These are phyloP conservation scores for Pituophis catenifer DNA, from an alignment of 2,113 vertebrate species.

Conservation along the genomic window DNA sequence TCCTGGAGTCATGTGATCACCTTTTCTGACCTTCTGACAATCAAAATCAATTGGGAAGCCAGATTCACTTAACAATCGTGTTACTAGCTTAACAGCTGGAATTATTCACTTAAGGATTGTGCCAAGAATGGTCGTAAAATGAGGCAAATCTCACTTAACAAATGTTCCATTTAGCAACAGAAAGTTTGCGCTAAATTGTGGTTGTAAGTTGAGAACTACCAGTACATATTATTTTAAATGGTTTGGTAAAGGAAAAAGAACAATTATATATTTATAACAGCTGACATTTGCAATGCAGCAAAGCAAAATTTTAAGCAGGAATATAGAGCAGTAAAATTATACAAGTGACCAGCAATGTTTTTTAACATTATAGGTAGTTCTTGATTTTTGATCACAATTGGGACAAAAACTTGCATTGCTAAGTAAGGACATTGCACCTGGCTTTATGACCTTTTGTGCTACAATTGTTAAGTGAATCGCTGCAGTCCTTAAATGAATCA, in stretches of 20 bases:
- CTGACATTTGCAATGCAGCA: not conserved
- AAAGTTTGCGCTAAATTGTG: too few relatives aligned
- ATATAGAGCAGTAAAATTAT: not conserved
- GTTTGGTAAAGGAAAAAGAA: not conserved
- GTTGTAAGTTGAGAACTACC: too few relatives aligned
- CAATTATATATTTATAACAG: not conserved
- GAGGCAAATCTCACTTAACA: too few relatives aligned
- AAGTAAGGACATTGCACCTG: not conserved
- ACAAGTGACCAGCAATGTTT: not conserved
- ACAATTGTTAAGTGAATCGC: not conserved
- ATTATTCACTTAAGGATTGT: too few relatives aligned
- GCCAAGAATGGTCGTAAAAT: too few relatives aligned
- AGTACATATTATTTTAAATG: not conserved
- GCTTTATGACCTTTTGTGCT: not conserved
- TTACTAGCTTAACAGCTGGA: too few relatives aligned
- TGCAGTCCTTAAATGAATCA: not conserved
- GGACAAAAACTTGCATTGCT: not conserved
- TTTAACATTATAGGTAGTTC: not conserved
- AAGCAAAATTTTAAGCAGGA: not conserved
- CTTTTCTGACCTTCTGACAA: too few relatives aligned
- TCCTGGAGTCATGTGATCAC: too few relatives aligned
- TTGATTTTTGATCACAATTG: not conserved
- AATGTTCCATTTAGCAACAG: too few relatives aligned
- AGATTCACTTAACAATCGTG: too few relatives aligned
- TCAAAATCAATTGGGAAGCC: too few relatives aligned